Conservation (phyloP, 1,140 invertebrate species). For the Euwallacea similis region DNA sequence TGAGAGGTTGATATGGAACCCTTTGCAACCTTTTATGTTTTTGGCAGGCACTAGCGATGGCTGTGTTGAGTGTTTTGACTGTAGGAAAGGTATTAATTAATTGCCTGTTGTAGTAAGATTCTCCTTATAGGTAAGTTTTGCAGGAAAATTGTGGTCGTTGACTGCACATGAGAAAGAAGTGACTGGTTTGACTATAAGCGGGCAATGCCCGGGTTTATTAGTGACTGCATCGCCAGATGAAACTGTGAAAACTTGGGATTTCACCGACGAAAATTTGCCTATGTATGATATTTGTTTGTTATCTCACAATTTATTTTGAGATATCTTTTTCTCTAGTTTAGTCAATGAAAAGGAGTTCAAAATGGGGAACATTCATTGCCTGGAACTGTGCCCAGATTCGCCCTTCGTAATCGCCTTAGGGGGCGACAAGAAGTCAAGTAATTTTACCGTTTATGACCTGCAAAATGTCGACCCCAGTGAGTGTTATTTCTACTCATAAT, state of each 20-base stretch:
- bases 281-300: background rate
- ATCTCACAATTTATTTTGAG: background rate
- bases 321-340: conserved; percentile 25
- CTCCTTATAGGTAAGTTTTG: background rate
- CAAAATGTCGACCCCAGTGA: conserved; percentile 67
- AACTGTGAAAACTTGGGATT: conserved; percentile 79
- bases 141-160: conserved; percentile 73
- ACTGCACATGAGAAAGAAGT: conserved; percentile 80
- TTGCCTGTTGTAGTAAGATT: no score
- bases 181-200: conserved; percentile 72
- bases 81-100: conserved; percentile 58
- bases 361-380: conserved; percentile 73
- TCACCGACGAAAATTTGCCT: conserved; percentile 44
- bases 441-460: conserved; percentile 77
- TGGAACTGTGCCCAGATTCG: conserved; percentile 76
- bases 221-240: conserved; percentile 75
- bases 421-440: conserved; percentile 80
- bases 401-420: conserved; percentile 79
- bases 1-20: conserved; percentile 87
- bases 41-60: conserved; percentile 81
- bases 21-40: conserved; percentile 70
- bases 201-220: conserved; percentile 68
- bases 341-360: conserved; percentile 62
- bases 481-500: conserved; percentile 1
- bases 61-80: conserved; percentile 77